These are phyloP conservation scores for Hippasteria phrygiana DNA, from an alignment of 53 echinoderm and acorn worm genomes.

Conservation along the genomic window DNA sequence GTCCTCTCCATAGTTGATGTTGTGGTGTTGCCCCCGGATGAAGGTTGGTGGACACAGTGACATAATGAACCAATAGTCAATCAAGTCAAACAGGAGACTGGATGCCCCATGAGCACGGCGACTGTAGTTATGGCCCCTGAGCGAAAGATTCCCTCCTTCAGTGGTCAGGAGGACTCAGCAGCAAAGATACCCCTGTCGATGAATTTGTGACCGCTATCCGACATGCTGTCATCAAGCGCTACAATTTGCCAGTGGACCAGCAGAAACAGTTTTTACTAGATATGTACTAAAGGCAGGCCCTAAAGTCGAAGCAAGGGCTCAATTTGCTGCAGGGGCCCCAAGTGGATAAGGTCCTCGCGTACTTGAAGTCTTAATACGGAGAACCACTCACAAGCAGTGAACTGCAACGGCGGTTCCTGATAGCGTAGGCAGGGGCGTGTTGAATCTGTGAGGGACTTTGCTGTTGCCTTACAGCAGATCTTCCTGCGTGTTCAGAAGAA, in stretches of 20 bases:
- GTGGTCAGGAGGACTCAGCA: not conserved
- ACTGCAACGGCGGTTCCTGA: not conserved
- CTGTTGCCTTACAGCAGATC: not conserved
- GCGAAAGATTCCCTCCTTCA: too few species aligned
- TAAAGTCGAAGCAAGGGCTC: not conserved
- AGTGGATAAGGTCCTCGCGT: not conserved
- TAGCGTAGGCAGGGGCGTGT: not conserved
- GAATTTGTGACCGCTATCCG: constrained; percentile 1
- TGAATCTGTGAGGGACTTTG: constrained; percentile 3
- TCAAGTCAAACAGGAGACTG: too few species aligned
- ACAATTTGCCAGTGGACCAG: not conserved
- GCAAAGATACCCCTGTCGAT: not conserved
- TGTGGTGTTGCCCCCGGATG: too few species aligned
- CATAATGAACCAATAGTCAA: too few species aligned
- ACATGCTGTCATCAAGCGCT: not conserved
- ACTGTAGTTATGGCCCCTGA: too few species aligned
- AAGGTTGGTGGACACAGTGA: too few species aligned
- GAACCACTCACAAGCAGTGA: constrained; percentile 5
- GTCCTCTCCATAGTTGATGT: too few species aligned
- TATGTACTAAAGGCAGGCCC: not conserved
- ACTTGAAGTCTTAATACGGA: not conserved
- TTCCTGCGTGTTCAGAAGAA: not conserved
- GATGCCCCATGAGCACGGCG: too few species aligned
- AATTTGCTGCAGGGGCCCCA: not conserved
- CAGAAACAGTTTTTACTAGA: constrained; percentile 6